Conservation (phyloP, 2,888 invertebrate species). For the Ophion costatus region DNA sequence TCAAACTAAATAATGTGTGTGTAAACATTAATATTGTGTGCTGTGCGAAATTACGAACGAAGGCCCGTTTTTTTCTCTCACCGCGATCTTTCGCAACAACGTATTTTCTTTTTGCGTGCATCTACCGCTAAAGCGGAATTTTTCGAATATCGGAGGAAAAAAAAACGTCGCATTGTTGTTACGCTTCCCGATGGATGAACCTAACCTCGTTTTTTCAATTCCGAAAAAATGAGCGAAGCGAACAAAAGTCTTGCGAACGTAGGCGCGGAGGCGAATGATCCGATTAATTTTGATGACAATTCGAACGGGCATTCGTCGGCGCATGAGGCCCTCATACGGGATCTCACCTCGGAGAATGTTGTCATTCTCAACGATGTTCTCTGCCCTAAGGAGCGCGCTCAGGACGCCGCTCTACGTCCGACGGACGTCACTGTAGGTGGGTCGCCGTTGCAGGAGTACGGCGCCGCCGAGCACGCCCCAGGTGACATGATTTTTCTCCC, state of each 20-base stretch:
- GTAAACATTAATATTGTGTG: conserved; percentile 12
- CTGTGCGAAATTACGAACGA: conserved; percentile 39
- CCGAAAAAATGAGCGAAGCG: conserved; percentile 64
- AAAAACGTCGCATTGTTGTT: no score
- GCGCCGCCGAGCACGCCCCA: neutral
- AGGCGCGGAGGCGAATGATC: conserved; percentile 44
- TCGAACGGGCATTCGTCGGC: conserved; percentile 29
- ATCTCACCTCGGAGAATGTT: conserved; percentile 56
- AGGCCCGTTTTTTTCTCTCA: neutral
- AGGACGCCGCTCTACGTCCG: neutral
- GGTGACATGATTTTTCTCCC: conserved; percentile 13
- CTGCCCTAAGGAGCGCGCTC: conserved; percentile 2
- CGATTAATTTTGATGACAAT: conserved; percentile 7
- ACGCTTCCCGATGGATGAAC: conserved; percentile 35
- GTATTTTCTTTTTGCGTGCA: neutral
- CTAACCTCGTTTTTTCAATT: conserved; percentile 48
- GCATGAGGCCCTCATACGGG: conserved; percentile 50
- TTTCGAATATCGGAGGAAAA: conserved; percentile 5
- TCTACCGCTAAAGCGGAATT: neutral
- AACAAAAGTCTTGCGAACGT: conserved; percentile 53
- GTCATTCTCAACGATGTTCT: conserved; percentile 24
- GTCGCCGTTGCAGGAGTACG: neutral
- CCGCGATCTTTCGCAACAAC: neutral
- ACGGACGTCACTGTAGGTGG: neutral
- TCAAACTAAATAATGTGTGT: neutral